Conservation (phyloP, 2,888 invertebrate genomes). For the Brenthis ino region DNA sequence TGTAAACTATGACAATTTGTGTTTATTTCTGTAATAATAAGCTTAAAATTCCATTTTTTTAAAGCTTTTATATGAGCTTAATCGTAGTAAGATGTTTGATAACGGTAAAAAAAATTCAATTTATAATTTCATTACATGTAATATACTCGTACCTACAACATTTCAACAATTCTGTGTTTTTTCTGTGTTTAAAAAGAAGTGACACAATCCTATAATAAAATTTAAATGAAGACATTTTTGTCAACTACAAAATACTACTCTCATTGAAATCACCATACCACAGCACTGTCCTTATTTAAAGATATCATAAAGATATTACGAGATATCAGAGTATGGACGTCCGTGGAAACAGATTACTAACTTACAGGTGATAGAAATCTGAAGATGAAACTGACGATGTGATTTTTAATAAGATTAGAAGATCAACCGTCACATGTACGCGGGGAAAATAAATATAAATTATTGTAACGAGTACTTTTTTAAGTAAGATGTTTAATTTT, state of each 20-base stretch:
- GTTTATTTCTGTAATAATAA: background rate
- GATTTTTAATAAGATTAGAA: background rate
- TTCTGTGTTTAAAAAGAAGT: too few relatives aligned
- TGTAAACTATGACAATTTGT: background rate
- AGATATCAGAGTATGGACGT: background rate
- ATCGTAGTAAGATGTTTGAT: too few relatives aligned
- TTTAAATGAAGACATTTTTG: too few relatives aligned
- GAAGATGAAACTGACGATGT: slow-evolving; percentile 2
- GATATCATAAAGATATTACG: background rate
- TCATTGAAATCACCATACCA: background rate
- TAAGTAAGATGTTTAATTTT: background rate
- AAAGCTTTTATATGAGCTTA: too few relatives aligned
- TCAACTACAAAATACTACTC: background rate
- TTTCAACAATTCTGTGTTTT: too few relatives aligned
- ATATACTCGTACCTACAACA: too few relatives aligned
- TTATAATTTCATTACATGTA: too few relatives aligned
- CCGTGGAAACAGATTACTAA: background rate
- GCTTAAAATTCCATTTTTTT: too few relatives aligned
- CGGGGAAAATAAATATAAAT: background rate
- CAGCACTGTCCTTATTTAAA: background rate
- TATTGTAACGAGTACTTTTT: background rate
- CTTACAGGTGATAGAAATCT: slow-evolving; percentile 12
- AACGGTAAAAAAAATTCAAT: too few relatives aligned
- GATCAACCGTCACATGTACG: background rate
- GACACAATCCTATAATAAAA: too few relatives aligned